phyloP scores from a whole-genome alignment of 2,888 invertebrate species.

The Norana najaformis region DNA sequence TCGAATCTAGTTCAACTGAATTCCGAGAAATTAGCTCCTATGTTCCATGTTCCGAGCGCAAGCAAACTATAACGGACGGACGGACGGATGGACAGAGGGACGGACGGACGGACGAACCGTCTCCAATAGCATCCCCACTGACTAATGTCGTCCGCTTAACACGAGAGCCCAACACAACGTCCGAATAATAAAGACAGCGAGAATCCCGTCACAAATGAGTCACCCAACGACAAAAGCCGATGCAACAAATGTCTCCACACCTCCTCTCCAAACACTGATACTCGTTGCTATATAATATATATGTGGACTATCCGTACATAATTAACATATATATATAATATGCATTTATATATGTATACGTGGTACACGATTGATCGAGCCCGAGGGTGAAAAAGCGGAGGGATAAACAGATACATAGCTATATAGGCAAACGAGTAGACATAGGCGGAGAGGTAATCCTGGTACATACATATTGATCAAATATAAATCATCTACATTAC shows the following conservation, averaged over 20 bases:
- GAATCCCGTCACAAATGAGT: not conserved
- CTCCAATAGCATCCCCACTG: not conserved
- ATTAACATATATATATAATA: not conserved
- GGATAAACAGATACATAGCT: no score
- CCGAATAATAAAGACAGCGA: not conserved
- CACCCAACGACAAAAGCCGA: not conserved
- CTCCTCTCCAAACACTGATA: not conserved
- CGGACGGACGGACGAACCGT: not conserved
- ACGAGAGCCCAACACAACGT: not conserved
- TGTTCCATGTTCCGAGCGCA: not conserved
- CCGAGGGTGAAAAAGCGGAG: not conserved
- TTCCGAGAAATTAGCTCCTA: not conserved
- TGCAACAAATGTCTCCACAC: constrained; percentile 13
- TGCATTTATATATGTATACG: not conserved
- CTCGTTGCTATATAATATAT: not conserved
- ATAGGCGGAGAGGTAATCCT: no score
- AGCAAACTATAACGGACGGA: not conserved
- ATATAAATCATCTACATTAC: not conserved
- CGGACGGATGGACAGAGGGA: not conserved
- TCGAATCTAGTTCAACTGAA: not conserved
- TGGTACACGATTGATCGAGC: not conserved
- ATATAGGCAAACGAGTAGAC: not conserved
- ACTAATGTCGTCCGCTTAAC: not conserved
- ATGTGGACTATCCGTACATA: not conserved
- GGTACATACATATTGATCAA: not conserved